These are phyloP conservation scores for Cyprinodon variegatus DNA, from an alignment of 2,113 vertebrate species.

Conservation along the genomic window DNA sequence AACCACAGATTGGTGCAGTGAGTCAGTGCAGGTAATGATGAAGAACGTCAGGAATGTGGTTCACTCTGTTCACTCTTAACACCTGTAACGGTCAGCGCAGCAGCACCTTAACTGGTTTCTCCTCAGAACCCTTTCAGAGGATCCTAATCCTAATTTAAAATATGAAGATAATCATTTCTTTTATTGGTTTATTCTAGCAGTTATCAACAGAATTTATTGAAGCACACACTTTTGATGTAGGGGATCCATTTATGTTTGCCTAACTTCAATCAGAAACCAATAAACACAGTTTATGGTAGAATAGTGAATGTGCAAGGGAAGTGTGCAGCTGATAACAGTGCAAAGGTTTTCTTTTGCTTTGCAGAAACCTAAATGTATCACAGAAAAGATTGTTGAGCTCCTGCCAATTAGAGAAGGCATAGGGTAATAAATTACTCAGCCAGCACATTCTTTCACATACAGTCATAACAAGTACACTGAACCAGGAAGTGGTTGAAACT, in stretches of 20 bases:
- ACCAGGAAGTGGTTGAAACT: slow-evolving; percentile 27
- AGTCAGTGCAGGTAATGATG: not conserved
- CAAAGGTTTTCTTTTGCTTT: not conserved
- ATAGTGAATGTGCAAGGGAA: not conserved
- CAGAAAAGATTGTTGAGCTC: slow-evolving; percentile 5
- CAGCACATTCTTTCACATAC: slow-evolving; percentile 10
- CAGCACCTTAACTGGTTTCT: not conserved
- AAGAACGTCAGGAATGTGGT: slow-evolving; percentile 27
- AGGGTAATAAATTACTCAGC: slow-evolving; percentile 26
- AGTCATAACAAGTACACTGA: not conserved
- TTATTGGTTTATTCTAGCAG: not conserved
- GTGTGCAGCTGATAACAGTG: not conserved
- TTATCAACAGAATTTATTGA: not conserved
- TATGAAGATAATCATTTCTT: not conserved
- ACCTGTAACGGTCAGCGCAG: not conserved
- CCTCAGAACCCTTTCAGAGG: not conserved
- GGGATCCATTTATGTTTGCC: not conserved
- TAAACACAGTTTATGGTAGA: not conserved
- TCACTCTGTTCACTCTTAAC: not conserved
- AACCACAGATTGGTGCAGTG: not conserved
- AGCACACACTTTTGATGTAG: not conserved
- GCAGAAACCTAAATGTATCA: slow-evolving; percentile 11
- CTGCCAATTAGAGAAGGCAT: slow-evolving; percentile 15
- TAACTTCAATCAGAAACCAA: slow-evolving; percentile 1
- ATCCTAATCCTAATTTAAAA: not conserved